Base-by-base conservation (phyloP, 1,140 invertebrate species). In the Zaprionus kolodkinae region DNA sequence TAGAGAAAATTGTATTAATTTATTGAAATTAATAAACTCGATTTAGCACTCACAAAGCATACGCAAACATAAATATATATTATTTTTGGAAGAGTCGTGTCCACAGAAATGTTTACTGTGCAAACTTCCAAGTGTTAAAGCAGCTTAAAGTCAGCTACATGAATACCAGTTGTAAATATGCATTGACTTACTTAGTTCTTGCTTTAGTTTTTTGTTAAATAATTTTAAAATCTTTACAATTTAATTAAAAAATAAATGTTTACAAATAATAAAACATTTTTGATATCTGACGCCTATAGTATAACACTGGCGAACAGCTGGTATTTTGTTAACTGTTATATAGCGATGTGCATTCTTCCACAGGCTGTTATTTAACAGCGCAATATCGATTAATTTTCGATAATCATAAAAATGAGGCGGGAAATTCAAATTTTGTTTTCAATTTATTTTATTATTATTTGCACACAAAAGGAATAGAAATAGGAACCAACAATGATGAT, bases 401-500 rank as follows among this genome's bases (percentile, higher is more conserved):
- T 50, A 4, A 25, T 25, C 2, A 0, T 12, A 25, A 50, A 6
- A 21, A 5, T 6, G 10, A 4, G 10, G 15, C 45, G 45, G 9
- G 1, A 11, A 50, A 50, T 50, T 50, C 7, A 50, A 25, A 12
- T 45, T 30, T 30, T 30, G 27, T 15, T 10, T 50, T 50, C 17
- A 50, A 50, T 12, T 50, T 17, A 65, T 15, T 40, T 55, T 17
- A 52, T 45, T 66, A 69, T 72, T 69, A 80, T 78, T 68, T 54
- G 65, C 59, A 59, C 62, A 71, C 45, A 35, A 35, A 45, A 52
- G 40, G 40, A 45, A 7, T 45, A 17, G 21, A 43, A 57, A 73
- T 86, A 75, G 65, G 68, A 86, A 87, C 78, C 78, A 71, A 64
- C 64, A 72, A 62, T 4, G 21, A 21, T 21, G 54, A 52, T 27